Evolutionary conservation across 2,113 vertebrate genomes (phyloP).

Genomic region (Sterrhoptilus dennistouni): DNA sequence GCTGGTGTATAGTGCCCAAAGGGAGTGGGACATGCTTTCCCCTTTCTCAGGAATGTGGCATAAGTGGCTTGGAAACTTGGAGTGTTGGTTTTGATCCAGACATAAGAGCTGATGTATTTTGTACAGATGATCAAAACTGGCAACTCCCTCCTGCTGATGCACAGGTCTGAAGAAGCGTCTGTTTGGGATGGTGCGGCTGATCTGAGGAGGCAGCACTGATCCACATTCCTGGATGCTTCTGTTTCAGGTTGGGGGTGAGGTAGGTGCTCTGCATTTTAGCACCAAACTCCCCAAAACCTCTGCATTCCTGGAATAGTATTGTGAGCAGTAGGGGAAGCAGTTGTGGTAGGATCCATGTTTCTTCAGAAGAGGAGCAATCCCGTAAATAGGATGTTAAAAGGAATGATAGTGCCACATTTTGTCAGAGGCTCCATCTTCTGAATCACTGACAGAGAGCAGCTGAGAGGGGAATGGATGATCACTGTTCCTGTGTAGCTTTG

Average conservation of each 20-base stretch:
- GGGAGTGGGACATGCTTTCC: constrained; percentile 38
- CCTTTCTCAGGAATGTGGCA: constrained; percentile 54
- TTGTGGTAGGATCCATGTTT: constrained; percentile 28
- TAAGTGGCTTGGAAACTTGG: constrained; percentile 57
- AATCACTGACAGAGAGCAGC: constrained; percentile 36
- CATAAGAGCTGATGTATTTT: constrained; percentile 73
- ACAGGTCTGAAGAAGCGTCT: constrained; percentile 70
- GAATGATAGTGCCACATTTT: neutral
- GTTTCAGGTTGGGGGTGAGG: constrained; percentile 71
- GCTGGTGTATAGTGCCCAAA: constrained; percentile 33
- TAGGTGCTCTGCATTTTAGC: constrained; percentile 72
- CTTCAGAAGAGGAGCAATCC: constrained; percentile 49
- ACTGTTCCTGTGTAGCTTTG: neutral
- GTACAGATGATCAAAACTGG: constrained; percentile 72
- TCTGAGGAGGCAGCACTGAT: constrained; percentile 72
- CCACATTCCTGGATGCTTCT: constrained; percentile 72
- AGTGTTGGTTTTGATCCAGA: constrained; percentile 66
- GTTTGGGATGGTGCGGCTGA: constrained; percentile 70
- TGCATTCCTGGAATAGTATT: constrained; percentile 64
- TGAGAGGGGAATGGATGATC: constrained; percentile 17
- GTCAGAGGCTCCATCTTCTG: constrained; percentile 37
- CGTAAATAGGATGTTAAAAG: constrained; percentile 1
- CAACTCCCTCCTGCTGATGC: constrained; percentile 70
- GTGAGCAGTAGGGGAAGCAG: constrained; percentile 36
- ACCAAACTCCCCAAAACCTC: constrained; percentile 71